These are phyloP conservation scores for Teinopalpus imperialis DNA, from an alignment of 2,888 invertebrate genomes.

Conservation along the genomic window DNA sequence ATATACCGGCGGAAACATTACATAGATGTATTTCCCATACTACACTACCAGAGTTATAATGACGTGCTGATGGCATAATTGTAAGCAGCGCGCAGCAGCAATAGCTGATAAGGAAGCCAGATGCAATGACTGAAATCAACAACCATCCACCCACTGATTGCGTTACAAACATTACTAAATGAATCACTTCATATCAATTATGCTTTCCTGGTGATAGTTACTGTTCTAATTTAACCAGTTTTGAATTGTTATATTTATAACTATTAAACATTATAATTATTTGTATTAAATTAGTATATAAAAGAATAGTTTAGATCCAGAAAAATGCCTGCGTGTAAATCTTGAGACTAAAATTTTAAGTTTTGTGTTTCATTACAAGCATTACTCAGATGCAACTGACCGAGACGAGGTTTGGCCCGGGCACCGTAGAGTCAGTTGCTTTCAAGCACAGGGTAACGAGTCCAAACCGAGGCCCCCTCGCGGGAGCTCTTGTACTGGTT, in stretches of 20 bases:
- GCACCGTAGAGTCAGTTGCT: too few species aligned
- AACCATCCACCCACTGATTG: constrained; percentile 64
- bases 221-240: constrained; percentile 6
- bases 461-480: too few species aligned
- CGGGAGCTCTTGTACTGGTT: too few species aligned
- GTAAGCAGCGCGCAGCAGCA: constrained; percentile 42
- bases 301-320: too few species aligned
- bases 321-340: too few species aligned
- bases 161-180: constrained; percentile 41
- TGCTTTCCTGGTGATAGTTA: constrained; percentile 25
- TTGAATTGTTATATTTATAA: background rate
- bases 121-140: constrained; percentile 39
- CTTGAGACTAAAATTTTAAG: too few species aligned
- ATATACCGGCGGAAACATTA: too few species aligned
- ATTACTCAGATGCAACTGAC: too few species aligned
- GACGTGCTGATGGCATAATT: constrained; percentile 21
- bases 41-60: constrained; percentile 10
- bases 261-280: background rate
- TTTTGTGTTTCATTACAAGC: too few species aligned
- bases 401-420: too few species aligned
- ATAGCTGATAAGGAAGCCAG: constrained; percentile 60
- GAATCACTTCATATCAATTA: constrained; percentile 14
- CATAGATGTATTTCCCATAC: constrained; percentile 27
- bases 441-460: too few species aligned
- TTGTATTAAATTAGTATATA: too few species aligned